Percentiles rank a stretch among this genome's conserved stretches.
phyloP scores from a whole-genome alignment of 1,140 invertebrate species.

The Eurosta solidaginis region DNA sequence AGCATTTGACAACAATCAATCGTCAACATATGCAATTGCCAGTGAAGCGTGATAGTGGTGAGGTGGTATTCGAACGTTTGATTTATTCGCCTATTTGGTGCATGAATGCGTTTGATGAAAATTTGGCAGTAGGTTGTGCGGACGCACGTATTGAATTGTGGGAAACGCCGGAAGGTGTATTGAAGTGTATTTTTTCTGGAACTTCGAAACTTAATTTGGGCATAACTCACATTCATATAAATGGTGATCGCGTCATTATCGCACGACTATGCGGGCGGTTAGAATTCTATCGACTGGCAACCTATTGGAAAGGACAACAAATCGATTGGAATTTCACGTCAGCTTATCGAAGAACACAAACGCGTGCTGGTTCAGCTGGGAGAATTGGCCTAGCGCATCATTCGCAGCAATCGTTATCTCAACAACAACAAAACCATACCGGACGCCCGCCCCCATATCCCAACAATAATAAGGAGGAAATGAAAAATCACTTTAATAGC shows the following conservation, averaged over 20 bases:
- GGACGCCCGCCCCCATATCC: constrained; percentile 7
- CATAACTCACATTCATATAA: constrained; percentile 75
- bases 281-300: constrained; percentile 81
- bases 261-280: constrained; percentile 81
- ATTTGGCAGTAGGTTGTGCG: constrained; percentile 86
- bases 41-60: constrained; percentile 42
- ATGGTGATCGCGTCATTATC: constrained; percentile 73
- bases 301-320: constrained; percentile 73
- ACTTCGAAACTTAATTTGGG: constrained; percentile 65
- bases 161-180: constrained; percentile 80
- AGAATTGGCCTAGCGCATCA: constrained; percentile 52
- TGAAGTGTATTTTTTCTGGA: constrained; percentile 83
- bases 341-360: constrained; percentile 74
- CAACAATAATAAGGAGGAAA: constrained; percentile 67
- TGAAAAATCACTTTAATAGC: constrained; percentile 73
- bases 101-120: constrained; percentile 85
- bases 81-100: constrained; percentile 81
- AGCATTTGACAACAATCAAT: constrained; percentile 76
- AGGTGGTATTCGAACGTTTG: constrained; percentile 45
- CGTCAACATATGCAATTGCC: constrained; percentile 61
- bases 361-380: constrained; percentile 76
- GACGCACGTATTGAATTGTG: constrained; percentile 90
- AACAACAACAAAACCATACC: constrained; percentile 36
- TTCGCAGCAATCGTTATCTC: constrained; percentile 38
- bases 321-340: constrained; percentile 78